Percentiles rank a stretch among this genome's conserved stretches.
These are phyloP conservation scores for Alectoris magna DNA, from an alignment of 2,797 vertebrate genomes.

Conservation along the genomic window DNA sequence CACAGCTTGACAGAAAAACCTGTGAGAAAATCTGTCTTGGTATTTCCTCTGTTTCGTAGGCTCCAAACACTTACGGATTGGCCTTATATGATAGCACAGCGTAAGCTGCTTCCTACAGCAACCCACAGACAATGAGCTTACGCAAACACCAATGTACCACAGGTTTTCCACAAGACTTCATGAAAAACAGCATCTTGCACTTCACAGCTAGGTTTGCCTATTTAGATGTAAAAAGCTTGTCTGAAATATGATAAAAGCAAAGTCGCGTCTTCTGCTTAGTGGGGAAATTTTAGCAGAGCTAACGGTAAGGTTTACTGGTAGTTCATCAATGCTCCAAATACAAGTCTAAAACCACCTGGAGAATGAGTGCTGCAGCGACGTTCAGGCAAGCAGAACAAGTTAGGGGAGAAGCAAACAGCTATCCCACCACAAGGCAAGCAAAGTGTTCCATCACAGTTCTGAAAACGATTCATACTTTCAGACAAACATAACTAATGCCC, in stretches of 20 bases:
- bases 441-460: background rate
- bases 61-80: background rate
- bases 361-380: background rate
- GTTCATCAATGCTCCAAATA: background rate
- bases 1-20: background rate
- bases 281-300: background rate
- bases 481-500: background rate
- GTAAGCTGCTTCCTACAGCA: background rate
- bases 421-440: background rate
- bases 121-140: background rate
- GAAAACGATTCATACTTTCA: background rate
- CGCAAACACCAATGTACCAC: background rate
- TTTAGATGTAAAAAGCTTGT: background rate
- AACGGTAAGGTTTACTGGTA: background rate
- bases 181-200: background rate
- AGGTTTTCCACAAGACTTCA: background rate
- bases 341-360: background rate
- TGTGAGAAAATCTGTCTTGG: background rate
- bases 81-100: background rate
- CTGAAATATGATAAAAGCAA: background rate
- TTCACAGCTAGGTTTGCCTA: background rate
- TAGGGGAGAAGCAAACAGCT: background rate
- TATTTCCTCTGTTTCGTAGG: background rate
- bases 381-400: background rate
- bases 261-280: background rate